A percentile compares a stretch with the other conserved stretches of the same genome.
phyloP scores from a whole-genome alignment of 2,888 invertebrate genomes.

The Cactoblastis cactorum region DNA sequence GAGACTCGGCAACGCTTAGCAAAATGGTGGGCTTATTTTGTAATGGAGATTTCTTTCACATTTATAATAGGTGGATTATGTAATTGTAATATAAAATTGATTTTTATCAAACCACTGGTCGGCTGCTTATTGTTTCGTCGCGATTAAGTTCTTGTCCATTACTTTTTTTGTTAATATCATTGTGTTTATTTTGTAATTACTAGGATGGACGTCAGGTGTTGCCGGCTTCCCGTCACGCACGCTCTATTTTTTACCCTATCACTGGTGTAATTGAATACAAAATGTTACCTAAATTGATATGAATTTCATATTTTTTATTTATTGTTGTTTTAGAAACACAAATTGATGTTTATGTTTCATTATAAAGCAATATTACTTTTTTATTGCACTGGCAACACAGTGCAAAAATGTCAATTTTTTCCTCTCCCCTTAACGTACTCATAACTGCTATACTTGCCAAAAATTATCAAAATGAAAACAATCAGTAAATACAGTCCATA shows the following conservation, averaged over 20 bases:
- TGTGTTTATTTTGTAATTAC: constrained; percentile 17
- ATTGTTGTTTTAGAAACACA: no score
- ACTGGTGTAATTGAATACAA: not conserved
- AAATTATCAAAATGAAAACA: no score
- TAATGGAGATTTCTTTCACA: constrained; percentile 19
- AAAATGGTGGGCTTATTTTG: no score
- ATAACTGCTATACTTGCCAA: no score
- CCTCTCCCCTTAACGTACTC: no score
- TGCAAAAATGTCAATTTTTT: no score
- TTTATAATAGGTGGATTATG: constrained; percentile 12
- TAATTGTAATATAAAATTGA: constrained; percentile 35
- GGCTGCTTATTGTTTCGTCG: constrained; percentile 20
- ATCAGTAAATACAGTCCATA: no score
- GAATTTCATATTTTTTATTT: no score
- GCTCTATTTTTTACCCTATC: not conserved
- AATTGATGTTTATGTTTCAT: no score
- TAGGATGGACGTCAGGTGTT: not conserved
- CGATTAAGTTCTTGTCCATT: constrained; percentile 15
- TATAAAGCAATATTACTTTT: no score
- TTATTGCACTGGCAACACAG: no score
- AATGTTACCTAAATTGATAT: not conserved
- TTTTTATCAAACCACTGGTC: constrained; percentile 34
- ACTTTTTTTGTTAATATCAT: not conserved
- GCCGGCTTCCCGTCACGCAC: not conserved
- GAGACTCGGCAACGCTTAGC: no score